These are phyloP conservation scores for Clanis bilineata DNA, from an alignment of 2,888 invertebrate genomes.

Conservation along the genomic window DNA sequence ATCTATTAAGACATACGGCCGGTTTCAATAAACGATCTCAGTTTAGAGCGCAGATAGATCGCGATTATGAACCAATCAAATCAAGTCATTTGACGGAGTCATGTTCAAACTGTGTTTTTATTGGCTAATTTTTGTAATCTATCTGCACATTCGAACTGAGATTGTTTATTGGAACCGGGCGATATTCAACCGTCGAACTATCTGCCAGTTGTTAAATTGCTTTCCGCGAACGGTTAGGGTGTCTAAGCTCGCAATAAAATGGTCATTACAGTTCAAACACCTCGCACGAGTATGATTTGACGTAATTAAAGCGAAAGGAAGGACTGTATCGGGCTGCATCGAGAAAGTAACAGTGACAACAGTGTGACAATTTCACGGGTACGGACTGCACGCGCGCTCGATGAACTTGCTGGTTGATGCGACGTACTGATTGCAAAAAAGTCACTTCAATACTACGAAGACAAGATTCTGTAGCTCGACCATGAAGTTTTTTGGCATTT, in stretches of 20 bases:
- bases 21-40: too few species aligned
- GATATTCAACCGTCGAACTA: too few species aligned
- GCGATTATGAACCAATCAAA: too few species aligned
- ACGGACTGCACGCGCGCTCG: slow-evolving; percentile 61
- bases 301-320: slow-evolving; percentile 77
- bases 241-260: background rate
- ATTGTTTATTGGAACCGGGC: too few species aligned
- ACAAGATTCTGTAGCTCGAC: too few species aligned
- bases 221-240: background rate
- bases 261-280: slow-evolving; percentile 36
- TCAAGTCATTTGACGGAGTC: too few species aligned
- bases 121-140: too few species aligned
- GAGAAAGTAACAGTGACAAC: slow-evolving; percentile 81
- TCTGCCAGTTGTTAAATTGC: background rate
- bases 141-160: too few species aligned
- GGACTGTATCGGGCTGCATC: slow-evolving; percentile 59
- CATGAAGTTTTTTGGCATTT: too few species aligned
- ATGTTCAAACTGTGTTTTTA: too few species aligned
- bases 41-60: too few species aligned
- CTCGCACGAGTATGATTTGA: slow-evolving; percentile 44
- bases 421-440: slow-evolving; percentile 24
- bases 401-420: slow-evolving; percentile 63
- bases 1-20: too few species aligned
- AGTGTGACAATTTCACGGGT: slow-evolving; percentile 78
- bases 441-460: background rate